Base-by-base conservation (phyloP, 2,888 invertebrate species). In the Nysson spinosus region DNA sequence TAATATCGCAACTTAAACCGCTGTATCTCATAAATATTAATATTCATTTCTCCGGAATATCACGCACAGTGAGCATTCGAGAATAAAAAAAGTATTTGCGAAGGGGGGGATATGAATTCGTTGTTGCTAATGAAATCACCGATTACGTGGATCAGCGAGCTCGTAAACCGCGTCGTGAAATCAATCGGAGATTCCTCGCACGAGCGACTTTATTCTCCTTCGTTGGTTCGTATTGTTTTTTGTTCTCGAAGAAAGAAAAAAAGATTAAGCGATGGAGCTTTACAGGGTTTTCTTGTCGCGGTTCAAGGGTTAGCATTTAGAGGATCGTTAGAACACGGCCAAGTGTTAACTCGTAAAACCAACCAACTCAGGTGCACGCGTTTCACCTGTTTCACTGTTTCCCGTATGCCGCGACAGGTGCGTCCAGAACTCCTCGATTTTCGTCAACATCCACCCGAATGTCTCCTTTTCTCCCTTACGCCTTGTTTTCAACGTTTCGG, bases 371-470 rank as follows among this genome's bases (percentile, higher is more conserved):
- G 83, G 84, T 85, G 85, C 63, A 58, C 57, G 52, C 32, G 67
- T 80, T 84, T 82, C 84, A 84, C 85, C 85, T 85, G 84, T 85
- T 85, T 82, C 69, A 57, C 71, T 83, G 75, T 85, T 81, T 84
- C 84, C 86, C 86, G 82, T 85, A 85, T 85, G 86, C 72, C 60
- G 72, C 64, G 79, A 80, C 85, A 85, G 85, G 85, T 85, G 85
- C 66, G 50, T 46, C 7, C n/a, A n/a, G n/a, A n/a, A n/a, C n/a
- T n/a, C 64, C 47, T 57, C 63, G 39, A 19, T 61, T 54, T 51
- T 63, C 67, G 37, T 67, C 57, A 65, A 14, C 63, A 54, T 57
- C 69, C 72, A 72, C 58, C 74, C 72, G 68, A 72, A 66, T 51
- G 65, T 62, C 12, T 30, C 40, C 16, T 19, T 39, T 16, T 28